Conservation (phyloP, 2,888 invertebrate species). For the Erebia palarica region DNA sequence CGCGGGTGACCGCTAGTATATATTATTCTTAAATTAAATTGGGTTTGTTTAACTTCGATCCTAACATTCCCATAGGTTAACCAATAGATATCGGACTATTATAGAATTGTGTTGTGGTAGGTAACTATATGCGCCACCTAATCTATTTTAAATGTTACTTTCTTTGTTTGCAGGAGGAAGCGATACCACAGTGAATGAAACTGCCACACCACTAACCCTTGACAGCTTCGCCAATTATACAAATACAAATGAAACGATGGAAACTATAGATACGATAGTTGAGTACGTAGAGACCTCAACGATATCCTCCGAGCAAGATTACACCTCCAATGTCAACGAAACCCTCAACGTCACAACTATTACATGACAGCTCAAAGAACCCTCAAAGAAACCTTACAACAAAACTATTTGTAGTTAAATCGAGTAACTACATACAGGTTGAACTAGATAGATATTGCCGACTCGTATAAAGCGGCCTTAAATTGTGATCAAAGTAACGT, state of each 20-base stretch:
- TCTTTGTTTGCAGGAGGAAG: constrained; percentile 67
- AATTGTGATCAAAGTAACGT: constrained; percentile 37
- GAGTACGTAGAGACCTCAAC: constrained; percentile 37
- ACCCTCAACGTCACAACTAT: constrained; percentile 33
- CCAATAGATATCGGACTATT: too few relatives aligned
- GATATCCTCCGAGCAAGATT: constrained; percentile 36
- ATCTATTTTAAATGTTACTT: constrained; percentile 2
- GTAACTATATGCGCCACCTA: background rate
- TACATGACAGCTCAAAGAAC: constrained; percentile 40
- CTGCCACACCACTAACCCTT: constrained; percentile 47
- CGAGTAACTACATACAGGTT: constrained; percentile 5
- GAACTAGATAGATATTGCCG: constrained; percentile 18
- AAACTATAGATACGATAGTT: constrained; percentile 33
- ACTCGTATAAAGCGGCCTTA: constrained; percentile 31
- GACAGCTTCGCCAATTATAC: constrained; percentile 44
- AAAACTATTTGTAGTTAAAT: constrained; percentile 34
- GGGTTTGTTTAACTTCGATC: too few relatives aligned
- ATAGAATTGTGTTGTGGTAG: background rate
- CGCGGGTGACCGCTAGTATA: too few relatives aligned
- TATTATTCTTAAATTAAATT: too few relatives aligned
- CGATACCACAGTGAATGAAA: constrained; percentile 71
- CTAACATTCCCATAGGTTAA: too few relatives aligned
- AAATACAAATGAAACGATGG: constrained; percentile 39
- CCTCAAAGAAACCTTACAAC: constrained; percentile 23
- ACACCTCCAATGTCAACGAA: constrained; percentile 35